phyloP scores from a whole-genome alignment of 2,113 vertebrate species.

The Tangachromis dhanisi region DNA sequence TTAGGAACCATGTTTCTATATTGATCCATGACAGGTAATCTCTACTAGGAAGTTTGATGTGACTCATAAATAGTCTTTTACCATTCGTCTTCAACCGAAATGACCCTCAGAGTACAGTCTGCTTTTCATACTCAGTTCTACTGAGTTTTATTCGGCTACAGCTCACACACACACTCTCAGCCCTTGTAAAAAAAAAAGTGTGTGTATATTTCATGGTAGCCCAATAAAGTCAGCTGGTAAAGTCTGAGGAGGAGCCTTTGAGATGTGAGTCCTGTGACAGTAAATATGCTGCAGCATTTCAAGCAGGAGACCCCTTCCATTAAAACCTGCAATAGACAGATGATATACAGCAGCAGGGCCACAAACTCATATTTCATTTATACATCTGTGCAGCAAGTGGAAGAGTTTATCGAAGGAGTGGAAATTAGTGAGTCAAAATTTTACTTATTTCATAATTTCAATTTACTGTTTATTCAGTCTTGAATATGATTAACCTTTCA shows the following conservation, averaged over 20 bases:
- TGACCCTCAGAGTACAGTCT: background rate
- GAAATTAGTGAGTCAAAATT: background rate
- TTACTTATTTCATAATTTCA: background rate
- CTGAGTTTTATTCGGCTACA: constrained; percentile 38
- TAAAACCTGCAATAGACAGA: background rate
- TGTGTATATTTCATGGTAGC: background rate
- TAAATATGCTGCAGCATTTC: constrained; percentile 19
- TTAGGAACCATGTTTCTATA: background rate
- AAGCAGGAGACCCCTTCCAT: background rate
- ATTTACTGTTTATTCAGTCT: background rate
- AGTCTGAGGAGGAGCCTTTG: background rate
- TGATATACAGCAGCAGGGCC: constrained; percentile 39
- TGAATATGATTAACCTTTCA: background rate
- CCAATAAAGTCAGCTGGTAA: background rate
- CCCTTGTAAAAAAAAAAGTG: background rate
- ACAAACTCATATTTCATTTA: constrained; percentile 35
- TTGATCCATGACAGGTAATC: background rate
- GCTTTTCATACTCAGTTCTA: constrained; percentile 13
- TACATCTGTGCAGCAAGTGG: background rate
- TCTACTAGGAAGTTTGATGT: background rate
- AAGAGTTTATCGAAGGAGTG: background rate
- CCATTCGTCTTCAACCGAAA: background rate
- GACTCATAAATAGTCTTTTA: background rate
- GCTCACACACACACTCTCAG: background rate
- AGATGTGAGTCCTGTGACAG: background rate